These are phyloP conservation scores for Notolepis coatsorum DNA, from an alignment of 2,797 vertebrate species.

Conservation along the genomic window DNA sequence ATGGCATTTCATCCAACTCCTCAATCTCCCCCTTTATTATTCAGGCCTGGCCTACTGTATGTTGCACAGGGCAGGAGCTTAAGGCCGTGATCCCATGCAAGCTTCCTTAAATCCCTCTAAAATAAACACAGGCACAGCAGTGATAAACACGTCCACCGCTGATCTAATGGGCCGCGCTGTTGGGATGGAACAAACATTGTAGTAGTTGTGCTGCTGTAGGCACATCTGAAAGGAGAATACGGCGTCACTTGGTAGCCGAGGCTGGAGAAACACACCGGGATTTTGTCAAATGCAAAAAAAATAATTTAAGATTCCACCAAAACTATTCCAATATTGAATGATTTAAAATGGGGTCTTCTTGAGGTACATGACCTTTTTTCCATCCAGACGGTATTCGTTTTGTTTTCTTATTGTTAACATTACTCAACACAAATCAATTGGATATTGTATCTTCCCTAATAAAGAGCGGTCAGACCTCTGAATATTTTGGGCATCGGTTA, in stretches of 20 bases:
- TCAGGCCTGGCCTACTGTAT: conserved; percentile 28
- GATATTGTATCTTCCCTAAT: not conserved
- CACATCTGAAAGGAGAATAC: conserved; percentile 9
- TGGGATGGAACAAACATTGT: not conserved
- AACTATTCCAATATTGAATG: not conserved
- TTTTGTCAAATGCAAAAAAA: too few relatives aligned
- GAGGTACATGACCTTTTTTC: not conserved
- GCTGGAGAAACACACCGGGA: too few relatives aligned
- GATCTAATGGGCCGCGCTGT: conserved; percentile 24
- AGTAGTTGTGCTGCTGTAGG: not conserved
- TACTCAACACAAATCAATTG: not conserved
- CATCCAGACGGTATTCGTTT: not conserved
- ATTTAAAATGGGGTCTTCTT: conserved; percentile 1
- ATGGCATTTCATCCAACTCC: conserved; percentile 26
- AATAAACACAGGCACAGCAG: conserved; percentile 46
- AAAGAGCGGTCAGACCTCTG: conserved; percentile 14
- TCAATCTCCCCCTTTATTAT: conserved; percentile 51
- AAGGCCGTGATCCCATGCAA: conserved; percentile 28
- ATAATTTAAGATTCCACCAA: not conserved
- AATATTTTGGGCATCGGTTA: conserved; percentile 13
- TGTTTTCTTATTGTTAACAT: not conserved
- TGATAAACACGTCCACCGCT: conserved; percentile 51
- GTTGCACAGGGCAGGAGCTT: not conserved
- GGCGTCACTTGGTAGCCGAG: too few relatives aligned
- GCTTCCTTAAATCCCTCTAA: conserved; percentile 48